Conservation (phyloP, 2,888 invertebrate genomes). For the Mimachlamys varia region DNA sequence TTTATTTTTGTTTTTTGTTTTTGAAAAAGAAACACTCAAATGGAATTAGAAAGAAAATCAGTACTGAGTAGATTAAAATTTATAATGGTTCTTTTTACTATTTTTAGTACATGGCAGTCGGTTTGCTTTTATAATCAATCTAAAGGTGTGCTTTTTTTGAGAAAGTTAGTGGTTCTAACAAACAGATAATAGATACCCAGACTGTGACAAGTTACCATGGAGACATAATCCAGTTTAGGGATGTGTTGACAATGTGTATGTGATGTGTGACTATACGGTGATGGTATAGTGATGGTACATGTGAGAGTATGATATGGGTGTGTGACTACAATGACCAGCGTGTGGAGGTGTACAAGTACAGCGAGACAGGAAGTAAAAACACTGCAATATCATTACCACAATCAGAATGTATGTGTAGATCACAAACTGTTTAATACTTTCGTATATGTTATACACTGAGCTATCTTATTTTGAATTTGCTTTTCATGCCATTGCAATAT, state of each 20-base stretch:
- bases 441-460: not conserved
- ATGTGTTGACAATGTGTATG: not conserved
- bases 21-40: not conserved
- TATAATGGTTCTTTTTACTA: not conserved
- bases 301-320: no score
- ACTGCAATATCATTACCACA: not conserved
- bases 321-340: not conserved
- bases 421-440: not conserved
- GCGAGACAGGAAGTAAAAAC: no score
- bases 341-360: not conserved
- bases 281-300: not conserved
- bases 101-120: not conserved
- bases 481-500: not conserved
- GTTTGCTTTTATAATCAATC: no score
- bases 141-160: not conserved
- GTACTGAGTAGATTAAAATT: not conserved
- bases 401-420: not conserved
- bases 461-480: not conserved
- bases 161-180: no score
- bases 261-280: not conserved
- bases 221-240: not conserved
- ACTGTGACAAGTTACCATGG: not conserved
- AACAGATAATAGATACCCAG: not conserved
- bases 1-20: not conserved
- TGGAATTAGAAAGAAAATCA: no score